These are phyloP conservation scores for Tetramorium alpestre DNA, from an alignment of 1,140 invertebrate genomes.

Conservation along the genomic window DNA sequence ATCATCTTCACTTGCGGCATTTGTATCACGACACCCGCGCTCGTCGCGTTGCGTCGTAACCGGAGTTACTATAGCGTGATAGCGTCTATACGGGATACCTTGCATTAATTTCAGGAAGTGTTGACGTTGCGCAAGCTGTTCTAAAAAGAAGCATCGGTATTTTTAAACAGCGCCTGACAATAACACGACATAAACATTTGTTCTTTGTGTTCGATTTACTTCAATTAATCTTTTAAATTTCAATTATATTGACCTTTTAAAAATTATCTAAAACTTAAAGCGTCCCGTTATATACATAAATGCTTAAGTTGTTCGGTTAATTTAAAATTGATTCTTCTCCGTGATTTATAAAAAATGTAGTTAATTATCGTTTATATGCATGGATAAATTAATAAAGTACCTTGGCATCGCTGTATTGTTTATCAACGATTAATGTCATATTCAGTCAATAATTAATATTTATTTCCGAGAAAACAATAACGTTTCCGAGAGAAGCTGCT, in stretches of 20 bases:
- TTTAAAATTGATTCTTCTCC: not conserved
- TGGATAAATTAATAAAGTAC: not conserved
- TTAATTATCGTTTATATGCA: not conserved
- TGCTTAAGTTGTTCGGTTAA: not conserved
- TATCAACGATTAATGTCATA: not conserved
- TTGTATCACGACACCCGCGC: conserved; percentile 34
- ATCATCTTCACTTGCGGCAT: conserved; percentile 28
- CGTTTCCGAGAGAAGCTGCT: not conserved
- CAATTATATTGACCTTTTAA: not conserved
- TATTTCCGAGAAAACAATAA: not conserved
- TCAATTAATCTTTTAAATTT: not conserved
- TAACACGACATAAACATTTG: not conserved
- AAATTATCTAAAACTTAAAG: not conserved
- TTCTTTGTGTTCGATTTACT: not conserved
- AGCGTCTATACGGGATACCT: not conserved
- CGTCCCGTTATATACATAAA: not conserved
- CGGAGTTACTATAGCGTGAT: not conserved
- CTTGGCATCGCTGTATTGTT: not conserved
- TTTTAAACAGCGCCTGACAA: not conserved
- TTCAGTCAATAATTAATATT: not conserved
- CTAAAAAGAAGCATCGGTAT: conserved; percentile 7
- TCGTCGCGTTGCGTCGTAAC: conserved; percentile 11
- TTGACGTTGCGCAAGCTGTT: not conserved
- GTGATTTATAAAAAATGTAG: not conserved
- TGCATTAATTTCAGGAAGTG: not conserved